Base-by-base conservation (phyloP, 2,797 vertebrate species). In the Anguilla obscura region DNA sequence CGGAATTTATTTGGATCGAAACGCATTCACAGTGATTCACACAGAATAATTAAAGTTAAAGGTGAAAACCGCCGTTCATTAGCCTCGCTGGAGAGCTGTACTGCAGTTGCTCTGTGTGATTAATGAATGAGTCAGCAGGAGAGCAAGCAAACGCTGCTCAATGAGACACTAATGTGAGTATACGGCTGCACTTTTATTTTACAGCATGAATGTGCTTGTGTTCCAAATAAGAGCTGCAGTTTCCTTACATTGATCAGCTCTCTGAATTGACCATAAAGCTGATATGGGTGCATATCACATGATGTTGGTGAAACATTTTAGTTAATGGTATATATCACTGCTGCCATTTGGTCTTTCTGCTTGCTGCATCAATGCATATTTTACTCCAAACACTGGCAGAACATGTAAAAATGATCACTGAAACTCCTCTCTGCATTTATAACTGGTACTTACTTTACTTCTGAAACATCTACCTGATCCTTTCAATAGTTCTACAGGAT, bases 101-200 rank as follows among this genome's bases (percentile, higher is more conserved):
- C 3, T 14, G 33, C 74, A 76, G 0, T 76, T 36, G 27, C 33
- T 76, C 71, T 14, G 10, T 14, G 16, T 45, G 33, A 80, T 80
- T 40, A 5, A 80, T 45, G 18, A 40, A 45, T 45, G 33, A 14
- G 12, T 45, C 36, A 80, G 76, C 36, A 80, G 40, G 16, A 21
- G 76, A 40, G 76, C 33, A 45, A 21, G 36, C 24, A 33, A 27
- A 36, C 10, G 1, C 0, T 1, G 33, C 76, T 80, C 36, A 48
- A 40, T 80, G 40, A 80, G 76, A 45, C 30, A 79, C 14, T 80
- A 80, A 80, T 80, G 36, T 79, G 74, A 45, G 14, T 45, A 79
- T 6, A n/a, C 60, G n/a, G 60, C 60, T 66, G 60, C 60, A 66
- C 8, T 66, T 66, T 24, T n/a, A 66, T n/a, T 66, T 24, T 1